phyloP scores from a whole-genome alignment of 1,140 invertebrate species.

The Campodea augens region DNA sequence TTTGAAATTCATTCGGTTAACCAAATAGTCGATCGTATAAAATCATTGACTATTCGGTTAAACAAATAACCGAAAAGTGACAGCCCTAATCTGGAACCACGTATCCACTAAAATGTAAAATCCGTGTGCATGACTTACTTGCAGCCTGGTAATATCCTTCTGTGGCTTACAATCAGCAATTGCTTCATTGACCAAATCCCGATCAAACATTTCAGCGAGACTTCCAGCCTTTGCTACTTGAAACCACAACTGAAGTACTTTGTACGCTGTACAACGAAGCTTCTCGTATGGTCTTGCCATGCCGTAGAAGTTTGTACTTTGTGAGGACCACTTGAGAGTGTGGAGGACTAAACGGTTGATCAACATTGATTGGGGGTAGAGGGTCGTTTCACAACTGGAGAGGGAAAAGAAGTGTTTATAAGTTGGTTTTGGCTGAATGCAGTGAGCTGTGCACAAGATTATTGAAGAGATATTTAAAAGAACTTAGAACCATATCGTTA shows the following conservation, averaged over 20 bases:
- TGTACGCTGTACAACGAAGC: background rate
- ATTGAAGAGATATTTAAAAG: too few species aligned
- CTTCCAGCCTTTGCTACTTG: background rate
- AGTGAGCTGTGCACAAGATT: too few species aligned
- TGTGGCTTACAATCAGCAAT: background rate
- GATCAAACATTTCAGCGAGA: background rate
- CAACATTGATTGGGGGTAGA: background rate
- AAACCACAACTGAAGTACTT: background rate
- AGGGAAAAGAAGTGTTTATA: background rate
- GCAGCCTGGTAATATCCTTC: too few species aligned
- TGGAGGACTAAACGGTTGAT: background rate
- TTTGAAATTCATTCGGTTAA: too few species aligned
- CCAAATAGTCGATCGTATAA: too few species aligned
- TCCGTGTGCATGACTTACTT: too few species aligned
- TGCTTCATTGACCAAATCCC: background rate
- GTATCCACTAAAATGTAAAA: too few species aligned
- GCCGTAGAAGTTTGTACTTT: background rate
- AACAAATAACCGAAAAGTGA: too few species aligned
- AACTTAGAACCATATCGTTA: too few species aligned
- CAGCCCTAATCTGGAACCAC: too few species aligned
- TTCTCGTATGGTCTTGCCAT: background rate
- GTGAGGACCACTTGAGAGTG: background rate
- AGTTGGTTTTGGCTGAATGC: too few species aligned
- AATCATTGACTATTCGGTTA: too few species aligned
- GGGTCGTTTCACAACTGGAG: background rate